Percentiles rank a stretch among this genome's conserved stretches.
These are phyloP conservation scores for Drosophila equinoxialis DNA, from an alignment of 1,140 invertebrate genomes.

Conservation along the genomic window DNA sequence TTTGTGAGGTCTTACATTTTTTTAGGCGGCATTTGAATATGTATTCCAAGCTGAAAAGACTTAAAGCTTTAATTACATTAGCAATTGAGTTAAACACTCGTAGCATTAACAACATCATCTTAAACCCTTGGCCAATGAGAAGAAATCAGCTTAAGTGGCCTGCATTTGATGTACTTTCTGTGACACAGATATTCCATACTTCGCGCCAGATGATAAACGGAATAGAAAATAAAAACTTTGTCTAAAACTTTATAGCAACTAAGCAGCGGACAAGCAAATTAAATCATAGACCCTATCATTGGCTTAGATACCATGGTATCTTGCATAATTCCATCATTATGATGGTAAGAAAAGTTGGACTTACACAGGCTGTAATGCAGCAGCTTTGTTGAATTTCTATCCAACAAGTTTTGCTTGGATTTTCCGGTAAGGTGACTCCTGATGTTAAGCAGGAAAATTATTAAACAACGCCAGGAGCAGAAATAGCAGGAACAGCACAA, in stretches of 20 bases:
- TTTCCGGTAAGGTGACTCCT: constrained; percentile 22
- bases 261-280: constrained; percentile 38
- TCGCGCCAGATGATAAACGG: not conserved
- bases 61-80: not conserved
- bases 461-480: constrained; percentile 63
- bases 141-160: constrained; percentile 5
- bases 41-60: too few species aligned
- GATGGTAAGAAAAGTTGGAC: constrained; percentile 35
- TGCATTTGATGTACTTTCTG: constrained; percentile 4
- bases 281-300: constrained; percentile 43
- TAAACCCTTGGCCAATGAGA: not conserved
- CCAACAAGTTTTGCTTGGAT: constrained; percentile 42
- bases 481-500: not conserved
- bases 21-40: too few species aligned
- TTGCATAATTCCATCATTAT: constrained; percentile 47
- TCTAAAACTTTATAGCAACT: constrained; percentile 35
- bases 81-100: not conserved
- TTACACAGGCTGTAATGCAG: not conserved
- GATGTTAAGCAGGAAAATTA: constrained; percentile 64
- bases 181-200: not conserved
- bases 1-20: too few species aligned
- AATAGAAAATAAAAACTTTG: constrained; percentile 16
- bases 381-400: constrained; percentile 30
- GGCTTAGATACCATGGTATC: constrained; percentile 24
- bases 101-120: not conserved